phyloP scores from a whole-genome alignment of 2,888 invertebrate genomes.

The Yponomeuta evonymella region DNA sequence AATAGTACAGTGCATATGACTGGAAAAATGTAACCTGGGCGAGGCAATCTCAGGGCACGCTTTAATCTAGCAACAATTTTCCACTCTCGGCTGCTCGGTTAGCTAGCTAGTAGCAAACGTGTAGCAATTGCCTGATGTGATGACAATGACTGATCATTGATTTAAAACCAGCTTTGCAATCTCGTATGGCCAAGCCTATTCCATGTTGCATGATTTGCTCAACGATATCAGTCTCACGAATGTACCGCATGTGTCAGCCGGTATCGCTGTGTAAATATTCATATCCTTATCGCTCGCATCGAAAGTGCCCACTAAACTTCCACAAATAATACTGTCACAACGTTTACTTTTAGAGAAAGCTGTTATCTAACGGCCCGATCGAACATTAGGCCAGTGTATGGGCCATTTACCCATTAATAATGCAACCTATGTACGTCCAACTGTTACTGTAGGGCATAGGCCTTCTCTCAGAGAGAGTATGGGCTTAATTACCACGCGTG shows the following conservation, averaged over 20 bases:
- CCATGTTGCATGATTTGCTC: background rate
- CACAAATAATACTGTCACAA: background rate
- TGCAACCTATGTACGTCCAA: too few relatives aligned
- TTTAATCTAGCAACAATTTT: too few relatives aligned
- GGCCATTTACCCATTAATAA: background rate
- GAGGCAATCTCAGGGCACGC: too few relatives aligned
- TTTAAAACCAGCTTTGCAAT: background rate
- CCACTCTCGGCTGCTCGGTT: background rate
- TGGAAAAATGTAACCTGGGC: too few relatives aligned
- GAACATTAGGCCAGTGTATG: background rate
- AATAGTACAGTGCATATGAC: too few relatives aligned
- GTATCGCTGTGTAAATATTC: conserved; percentile 1
- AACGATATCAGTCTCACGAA: background rate
- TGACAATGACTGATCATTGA: background rate
- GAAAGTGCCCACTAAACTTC: background rate
- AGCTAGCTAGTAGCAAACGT: background rate
- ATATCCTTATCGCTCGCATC: background rate
- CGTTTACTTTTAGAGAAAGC: background rate
- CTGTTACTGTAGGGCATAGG: too few relatives aligned
- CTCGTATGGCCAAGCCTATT: background rate
- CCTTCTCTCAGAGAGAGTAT: too few relatives aligned
- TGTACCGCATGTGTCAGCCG: background rate
- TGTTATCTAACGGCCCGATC: background rate
- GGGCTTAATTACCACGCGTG: too few relatives aligned
- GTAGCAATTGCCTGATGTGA: background rate